Evolutionary conservation across 2,797 vertebrate species (phyloP), one percentile per base, ranked within the genome.

Genomic region (Cetoscarus ocellatus): DNA sequence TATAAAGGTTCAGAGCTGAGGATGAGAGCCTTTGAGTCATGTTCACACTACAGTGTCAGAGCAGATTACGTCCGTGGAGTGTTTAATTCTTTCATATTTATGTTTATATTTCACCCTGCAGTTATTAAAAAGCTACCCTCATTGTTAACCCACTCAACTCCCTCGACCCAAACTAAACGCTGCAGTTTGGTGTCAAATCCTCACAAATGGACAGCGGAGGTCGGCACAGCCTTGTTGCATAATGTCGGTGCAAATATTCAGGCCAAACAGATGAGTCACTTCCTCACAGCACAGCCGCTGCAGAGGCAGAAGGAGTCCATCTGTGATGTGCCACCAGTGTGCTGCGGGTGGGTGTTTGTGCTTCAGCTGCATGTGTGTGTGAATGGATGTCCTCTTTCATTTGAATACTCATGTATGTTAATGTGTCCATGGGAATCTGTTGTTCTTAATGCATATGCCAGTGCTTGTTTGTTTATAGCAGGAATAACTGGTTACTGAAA

Each of bases 191-290:
- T 63, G 79, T 77, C 77, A 82, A 86, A 82, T 55, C 0, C 3
- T 17, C 58, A 19, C 66, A 82, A 82, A 69, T 3, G 49, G 39
- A 68, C 61, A 18, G 64, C 14, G 73, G 66, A 74, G 71, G 77
- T 61, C 51, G 36, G 15, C 36, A 5, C 73, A 14, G 58, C 3
- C 8, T 55, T 67, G 66, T 77, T 81, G 80, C 79, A 74, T 82
- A 78, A 87, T 78, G 57, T 34, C 80, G 72, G 81, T 82, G 74
- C 66, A 80, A 70, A 84, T 50, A 79, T 75, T 70, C 53, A 60
- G 80, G 80, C 49, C 66, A 67, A 67, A 77, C 75, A 78, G 79
- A 83, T 84, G 85, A 89, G 2, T 90, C 75, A 83, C 67, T 75
- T 83, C 60, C 81, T 78, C 79, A 14, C 52, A 50, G 47, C 56